Evolutionary conservation across 2,888 invertebrate genomes (phyloP).

Genomic region (Cantharis lateralis): DNA sequence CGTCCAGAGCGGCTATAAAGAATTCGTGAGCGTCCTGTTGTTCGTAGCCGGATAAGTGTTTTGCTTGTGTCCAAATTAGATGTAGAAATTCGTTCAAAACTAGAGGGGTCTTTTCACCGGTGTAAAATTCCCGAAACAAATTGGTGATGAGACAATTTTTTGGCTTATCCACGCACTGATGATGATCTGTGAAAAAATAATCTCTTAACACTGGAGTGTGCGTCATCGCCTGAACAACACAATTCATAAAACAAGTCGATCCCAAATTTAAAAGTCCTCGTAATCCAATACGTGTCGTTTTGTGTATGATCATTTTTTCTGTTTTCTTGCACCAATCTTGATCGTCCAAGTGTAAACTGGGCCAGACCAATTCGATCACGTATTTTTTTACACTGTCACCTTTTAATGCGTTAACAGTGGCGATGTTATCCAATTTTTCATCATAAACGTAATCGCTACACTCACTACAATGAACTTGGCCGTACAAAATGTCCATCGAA

Average conservation of each 20-base stretch:
- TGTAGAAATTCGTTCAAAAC: conserved; percentile 88
- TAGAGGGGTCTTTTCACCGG: conserved; percentile 84
- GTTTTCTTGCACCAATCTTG: conserved; percentile 77
- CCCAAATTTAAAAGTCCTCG: conserved; percentile 95
- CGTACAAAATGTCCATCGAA: conserved; percentile 86
- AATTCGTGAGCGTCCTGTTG: conserved; percentile 99
- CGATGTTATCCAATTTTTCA: conserved; percentile 49
- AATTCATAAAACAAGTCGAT: conserved; percentile 98
- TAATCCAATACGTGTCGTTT: conserved; percentile 85
- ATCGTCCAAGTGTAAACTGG: conserved; percentile 81
- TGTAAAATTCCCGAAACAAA: conserved; percentile 96
- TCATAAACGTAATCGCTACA: conserved; percentile 91
- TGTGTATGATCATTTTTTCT: conserved; percentile 76
- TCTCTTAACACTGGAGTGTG: conserved; percentile 94
- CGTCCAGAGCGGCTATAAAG: conserved; percentile 92
- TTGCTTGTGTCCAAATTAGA: conserved; percentile 94
- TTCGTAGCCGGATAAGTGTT: conserved; percentile 92
- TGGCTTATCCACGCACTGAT: conserved; percentile 74
- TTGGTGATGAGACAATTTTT: conserved; percentile 89
- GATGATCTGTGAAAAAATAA: conserved; percentile 92
- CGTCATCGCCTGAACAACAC: conserved; percentile 92
- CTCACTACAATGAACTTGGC: conserved; percentile 85
- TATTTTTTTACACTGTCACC: conserved; percentile 49
- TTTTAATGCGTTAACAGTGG: conserved; percentile 49
- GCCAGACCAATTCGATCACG: conserved; percentile 66